A percentile compares a stretch with the other conserved stretches of the same genome.
Conservation (phyloP, 2,797 vertebrate genomes). For the Enteromius viviparus region DNA sequence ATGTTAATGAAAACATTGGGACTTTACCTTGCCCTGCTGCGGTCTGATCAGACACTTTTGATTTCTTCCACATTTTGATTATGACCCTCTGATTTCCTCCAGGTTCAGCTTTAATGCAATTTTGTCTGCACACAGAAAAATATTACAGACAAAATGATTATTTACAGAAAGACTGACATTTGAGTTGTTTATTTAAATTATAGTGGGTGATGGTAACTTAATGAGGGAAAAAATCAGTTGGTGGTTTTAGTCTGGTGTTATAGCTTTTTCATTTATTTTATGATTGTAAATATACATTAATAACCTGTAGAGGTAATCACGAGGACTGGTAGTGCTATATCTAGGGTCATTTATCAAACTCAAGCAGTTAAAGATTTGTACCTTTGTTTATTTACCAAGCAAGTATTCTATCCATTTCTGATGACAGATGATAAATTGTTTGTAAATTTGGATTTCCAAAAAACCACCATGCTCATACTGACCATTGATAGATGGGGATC, state of each 20-base stretch:
- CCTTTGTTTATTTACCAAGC: conserved; percentile 7
- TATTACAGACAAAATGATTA: neutral
- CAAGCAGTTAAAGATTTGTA: conserved; percentile 4
- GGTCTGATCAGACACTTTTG: conserved; percentile 64
- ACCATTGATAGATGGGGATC: conserved; percentile 12
- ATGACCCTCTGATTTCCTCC: conserved; percentile 33
- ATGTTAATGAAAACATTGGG: conserved; percentile 44
- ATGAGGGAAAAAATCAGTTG: neutral
- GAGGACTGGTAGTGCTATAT: neutral
- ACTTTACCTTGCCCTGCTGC: conserved; percentile 67
- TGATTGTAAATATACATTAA: conserved; percentile 26
- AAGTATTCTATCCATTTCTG: conserved; percentile 13
- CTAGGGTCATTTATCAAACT: neutral
- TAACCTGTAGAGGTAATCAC: conserved; percentile 36
- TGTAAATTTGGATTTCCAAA: conserved; percentile 29
- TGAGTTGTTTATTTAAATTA: neutral
- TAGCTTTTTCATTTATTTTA: neutral
- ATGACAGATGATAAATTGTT: conserved; percentile 30
- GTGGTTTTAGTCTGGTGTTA: conserved; percentile 15
- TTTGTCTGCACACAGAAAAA: conserved; percentile 47
- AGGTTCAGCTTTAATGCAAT: conserved; percentile 40
- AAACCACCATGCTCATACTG: neutral
- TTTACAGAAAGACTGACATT: neutral
- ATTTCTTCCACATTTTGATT: conserved; percentile 66
- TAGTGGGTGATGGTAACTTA: neutral